Percentiles rank a stretch among this genome's conserved stretches.
Evolutionary conservation across 2,888 invertebrate species (phyloP).

Genomic region (Idaea biselata): DNA sequence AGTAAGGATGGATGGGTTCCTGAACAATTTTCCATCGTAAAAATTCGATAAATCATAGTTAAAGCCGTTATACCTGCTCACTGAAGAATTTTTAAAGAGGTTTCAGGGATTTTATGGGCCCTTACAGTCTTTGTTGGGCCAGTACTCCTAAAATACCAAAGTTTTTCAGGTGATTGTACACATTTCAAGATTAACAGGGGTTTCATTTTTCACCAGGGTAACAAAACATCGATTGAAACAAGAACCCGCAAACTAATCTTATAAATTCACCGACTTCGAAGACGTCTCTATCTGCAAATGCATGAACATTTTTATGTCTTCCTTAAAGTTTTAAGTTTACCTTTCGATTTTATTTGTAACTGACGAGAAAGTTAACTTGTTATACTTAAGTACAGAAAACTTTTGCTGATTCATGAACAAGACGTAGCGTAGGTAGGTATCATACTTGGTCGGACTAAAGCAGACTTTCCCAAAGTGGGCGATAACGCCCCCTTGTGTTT

Average conservation of each 20-base stretch:
- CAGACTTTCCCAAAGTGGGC: too few species aligned
- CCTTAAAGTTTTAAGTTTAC: constrained; percentile 32
- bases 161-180: background rate
- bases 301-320: constrained; percentile 64
- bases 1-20: constrained; percentile 21
- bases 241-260: constrained; percentile 55
- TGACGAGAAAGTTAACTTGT: too few species aligned
- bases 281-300: constrained; percentile 65
- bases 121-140: constrained; percentile 1
- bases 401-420: too few species aligned
- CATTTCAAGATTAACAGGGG: background rate
- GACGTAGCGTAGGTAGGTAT: too few species aligned
- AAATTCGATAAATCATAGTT: constrained; percentile 19
- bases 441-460: too few species aligned
- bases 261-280: constrained; percentile 61
- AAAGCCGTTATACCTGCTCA: background rate
- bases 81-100: background rate
- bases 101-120: background rate
- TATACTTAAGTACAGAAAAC: too few species aligned
- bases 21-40: constrained; percentile 20
- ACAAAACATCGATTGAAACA: constrained; percentile 53
- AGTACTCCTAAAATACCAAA: background rate
- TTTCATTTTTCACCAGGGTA: constrained; percentile 17
- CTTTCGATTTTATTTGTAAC: constrained; percentile 13
- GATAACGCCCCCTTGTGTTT: too few species aligned